Conservation (phyloP, 2,113 vertebrate genomes). For the Sitta europaea region DNA sequence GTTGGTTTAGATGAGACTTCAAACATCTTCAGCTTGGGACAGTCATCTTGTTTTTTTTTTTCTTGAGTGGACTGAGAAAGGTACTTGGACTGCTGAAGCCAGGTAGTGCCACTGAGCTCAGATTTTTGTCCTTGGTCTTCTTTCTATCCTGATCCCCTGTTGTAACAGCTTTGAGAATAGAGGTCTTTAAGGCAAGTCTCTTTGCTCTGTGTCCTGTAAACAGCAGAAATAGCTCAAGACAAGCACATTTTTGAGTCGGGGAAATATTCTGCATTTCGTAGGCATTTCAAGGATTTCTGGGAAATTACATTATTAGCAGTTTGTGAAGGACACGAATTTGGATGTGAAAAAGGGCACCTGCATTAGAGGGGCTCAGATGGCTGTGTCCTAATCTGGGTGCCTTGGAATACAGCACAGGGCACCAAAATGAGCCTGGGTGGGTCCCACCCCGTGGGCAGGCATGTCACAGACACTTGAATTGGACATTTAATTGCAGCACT, state of each 20-base stretch:
- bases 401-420: neutral
- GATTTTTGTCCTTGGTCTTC: neutral
- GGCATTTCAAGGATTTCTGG: neutral
- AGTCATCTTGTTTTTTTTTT: neutral
- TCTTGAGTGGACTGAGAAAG: neutral
- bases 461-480: rapidly evolving
- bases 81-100: neutral
- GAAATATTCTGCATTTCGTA: neutral
- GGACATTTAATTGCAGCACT: neutral
- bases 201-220: neutral
- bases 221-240: neutral
- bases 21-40: neutral
- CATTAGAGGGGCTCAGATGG: neutral
- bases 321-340: neutral
- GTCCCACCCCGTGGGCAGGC: neutral
- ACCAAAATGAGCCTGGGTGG: rapidly evolving
- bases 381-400: neutral
- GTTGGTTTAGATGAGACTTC: neutral
- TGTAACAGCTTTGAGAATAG: neutral
- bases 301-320: neutral
- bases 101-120: neutral
- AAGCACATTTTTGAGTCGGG: neutral
- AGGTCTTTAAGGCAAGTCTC: neutral
- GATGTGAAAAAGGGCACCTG: neutral
- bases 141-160: neutral